These are phyloP conservation scores for Dunckerocampus dactyliophorus DNA, from an alignment of 2,113 vertebrate species.

Conservation along the genomic window DNA sequence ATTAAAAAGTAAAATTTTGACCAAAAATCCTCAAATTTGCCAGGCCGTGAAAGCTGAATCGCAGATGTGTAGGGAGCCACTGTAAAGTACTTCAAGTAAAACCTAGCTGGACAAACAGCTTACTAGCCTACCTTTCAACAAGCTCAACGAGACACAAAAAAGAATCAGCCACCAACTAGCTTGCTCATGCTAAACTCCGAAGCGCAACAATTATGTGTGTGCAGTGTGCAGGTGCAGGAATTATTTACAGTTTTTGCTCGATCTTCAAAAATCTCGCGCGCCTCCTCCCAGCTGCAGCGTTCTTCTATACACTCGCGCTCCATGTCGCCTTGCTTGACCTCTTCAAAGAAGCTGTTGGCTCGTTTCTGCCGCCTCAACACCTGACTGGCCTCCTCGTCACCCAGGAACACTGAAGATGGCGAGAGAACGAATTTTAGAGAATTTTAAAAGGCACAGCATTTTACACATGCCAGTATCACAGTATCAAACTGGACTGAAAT, in stretches of 20 bases:
- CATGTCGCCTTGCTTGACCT: slow-evolving; percentile 79
- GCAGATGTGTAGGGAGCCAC: too few relatives aligned
- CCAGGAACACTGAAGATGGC: slow-evolving; percentile 77
- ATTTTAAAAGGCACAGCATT: neutral
- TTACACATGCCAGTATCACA: neutral
- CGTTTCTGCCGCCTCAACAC: slow-evolving; percentile 76
- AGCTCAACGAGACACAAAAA: too few relatives aligned
- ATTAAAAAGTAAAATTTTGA: too few relatives aligned
- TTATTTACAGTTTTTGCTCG: slow-evolving; percentile 72
- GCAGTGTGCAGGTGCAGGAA: neutral
- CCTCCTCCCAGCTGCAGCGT: slow-evolving; percentile 82
- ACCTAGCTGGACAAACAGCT: too few relatives aligned
- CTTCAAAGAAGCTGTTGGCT: slow-evolving; percentile 81
- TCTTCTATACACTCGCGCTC: slow-evolving; percentile 91
- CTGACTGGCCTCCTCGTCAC: slow-evolving; percentile 63
- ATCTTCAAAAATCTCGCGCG: slow-evolving; percentile 89
- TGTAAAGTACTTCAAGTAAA: too few relatives aligned
- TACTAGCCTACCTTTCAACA: too few relatives aligned
- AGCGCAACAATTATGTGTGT: neutral
- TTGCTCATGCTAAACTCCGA: neutral
- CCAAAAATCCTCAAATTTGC: too few relatives aligned
- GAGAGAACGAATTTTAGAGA: neutral
- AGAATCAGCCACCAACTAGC: neutral
- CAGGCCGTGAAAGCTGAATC: too few relatives aligned
- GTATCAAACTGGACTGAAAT: too few relatives aligned